Conservation (phyloP, 1,140 invertebrate genomes). For the Calliphora vicina region DNA sequence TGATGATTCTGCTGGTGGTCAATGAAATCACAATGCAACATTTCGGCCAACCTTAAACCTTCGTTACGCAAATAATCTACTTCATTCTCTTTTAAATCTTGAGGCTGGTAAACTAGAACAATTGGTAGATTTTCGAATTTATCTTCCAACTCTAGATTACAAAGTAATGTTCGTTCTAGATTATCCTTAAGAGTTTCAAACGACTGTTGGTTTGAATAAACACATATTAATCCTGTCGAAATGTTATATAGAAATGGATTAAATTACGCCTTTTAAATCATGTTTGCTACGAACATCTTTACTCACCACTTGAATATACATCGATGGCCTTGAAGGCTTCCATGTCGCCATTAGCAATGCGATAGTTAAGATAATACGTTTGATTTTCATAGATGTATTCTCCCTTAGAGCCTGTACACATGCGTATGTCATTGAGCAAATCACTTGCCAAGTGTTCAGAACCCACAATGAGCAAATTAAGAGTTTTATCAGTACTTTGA, state of each 20-base stretch:
- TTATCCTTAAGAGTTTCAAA: slow-evolving; percentile 92
- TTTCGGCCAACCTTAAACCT: slow-evolving; percentile 88
- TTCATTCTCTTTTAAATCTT: slow-evolving; percentile 84
- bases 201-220: slow-evolving; percentile 90
- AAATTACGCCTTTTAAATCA: no score
- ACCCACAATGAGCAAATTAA: slow-evolving; percentile 80
- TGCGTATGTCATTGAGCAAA: slow-evolving; percentile 76
- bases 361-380: slow-evolving; percentile 84
- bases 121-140: slow-evolving; percentile 85
- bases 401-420: slow-evolving; percentile 74
- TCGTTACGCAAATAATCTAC: slow-evolving; percentile 83
- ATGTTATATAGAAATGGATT: not conserved
- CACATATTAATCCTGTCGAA: slow-evolving; percentile 79
- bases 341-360: slow-evolving; percentile 83
- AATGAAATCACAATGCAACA: slow-evolving; percentile 67
- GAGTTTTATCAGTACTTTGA: slow-evolving; percentile 72
- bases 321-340: slow-evolving; percentile 63
- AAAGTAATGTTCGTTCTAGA: slow-evolving; percentile 89
- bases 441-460: slow-evolving; percentile 80
- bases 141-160: slow-evolving; percentile 91
- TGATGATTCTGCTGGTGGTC: slow-evolving; percentile 62
- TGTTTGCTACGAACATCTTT: no score
- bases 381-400: slow-evolving; percentile 86
- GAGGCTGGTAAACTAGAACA: slow-evolving; percentile 88
- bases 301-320: slow-evolving; percentile 68